Conservation (phyloP, 2,113 vertebrate genomes). For the Plestiodon gilberti region DNA sequence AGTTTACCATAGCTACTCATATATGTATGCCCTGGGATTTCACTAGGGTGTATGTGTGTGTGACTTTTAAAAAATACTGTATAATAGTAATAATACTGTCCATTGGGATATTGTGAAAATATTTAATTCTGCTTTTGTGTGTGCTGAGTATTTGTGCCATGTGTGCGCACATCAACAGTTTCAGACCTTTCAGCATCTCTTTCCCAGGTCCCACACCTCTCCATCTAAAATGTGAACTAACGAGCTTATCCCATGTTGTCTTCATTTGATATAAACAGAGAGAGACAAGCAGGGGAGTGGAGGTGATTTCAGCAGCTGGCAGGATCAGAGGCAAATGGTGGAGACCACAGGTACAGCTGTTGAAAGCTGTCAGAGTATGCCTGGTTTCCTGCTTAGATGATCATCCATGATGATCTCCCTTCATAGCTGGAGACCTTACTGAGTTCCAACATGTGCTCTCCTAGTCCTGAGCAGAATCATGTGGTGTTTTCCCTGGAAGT, state of each 20-base stretch:
- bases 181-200: constrained; percentile 59
- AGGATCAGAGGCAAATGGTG: background rate
- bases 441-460: constrained; percentile 21
- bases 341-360: constrained; percentile 29
- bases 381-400: constrained; percentile 34
- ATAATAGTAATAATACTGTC: constrained; percentile 17
- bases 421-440: constrained; percentile 44
- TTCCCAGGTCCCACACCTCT: constrained; percentile 53
- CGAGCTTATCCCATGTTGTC: constrained; percentile 40
- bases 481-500: constrained; percentile 29
- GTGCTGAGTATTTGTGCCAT: constrained; percentile 33
- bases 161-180: constrained; percentile 38
- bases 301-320: constrained; percentile 8
- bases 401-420: constrained; percentile 44
- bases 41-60: background rate
- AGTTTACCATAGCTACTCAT: background rate
- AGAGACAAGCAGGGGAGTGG: constrained; percentile 41
- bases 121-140: constrained; percentile 39
- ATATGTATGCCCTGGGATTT: background rate
- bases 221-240: constrained; percentile 39
- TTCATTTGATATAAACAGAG: constrained; percentile 53
- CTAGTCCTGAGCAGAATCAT: constrained; percentile 21
- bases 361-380: constrained; percentile 45
- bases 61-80: constrained; percentile 18
- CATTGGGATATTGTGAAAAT: constrained; percentile 46